Evolutionary conservation across 2,113 vertebrate species (phyloP), one percentile per base, ranked within the genome.

Genomic region (Cyprinus carpio): DNA sequence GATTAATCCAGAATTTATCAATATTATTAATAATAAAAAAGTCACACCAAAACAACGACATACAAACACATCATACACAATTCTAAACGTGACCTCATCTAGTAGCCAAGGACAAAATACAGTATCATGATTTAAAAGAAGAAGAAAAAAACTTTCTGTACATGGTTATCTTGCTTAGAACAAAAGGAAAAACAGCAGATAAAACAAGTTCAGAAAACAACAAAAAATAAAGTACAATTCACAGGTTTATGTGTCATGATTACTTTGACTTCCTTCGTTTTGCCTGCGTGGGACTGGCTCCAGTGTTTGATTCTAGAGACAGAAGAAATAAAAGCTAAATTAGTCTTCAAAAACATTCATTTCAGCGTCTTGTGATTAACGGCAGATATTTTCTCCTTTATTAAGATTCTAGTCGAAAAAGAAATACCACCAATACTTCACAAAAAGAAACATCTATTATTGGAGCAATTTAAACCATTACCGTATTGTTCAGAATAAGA

Each of bases 181-280:
- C 94, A 90, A 86, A 78, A 90, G 87, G 79, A 87, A 82, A 94
- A 93, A 95, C 89, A 88, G 91, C 92, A 95, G 94, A 94, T 91
- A 92, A 92, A 96, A 94, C 89, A 93, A 65, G 95, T 96, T 97
- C 94, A 97, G 95, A 93, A 88, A 88, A 78, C 34, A 85, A 54
- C 51, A 87, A 91, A 65, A 88, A 90, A 88, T 96, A 94, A 96
- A 97, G 94, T 97, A 96, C 95, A 96, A 93, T 95, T 94, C 93
- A 96, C 95, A 95, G 92, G 94, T 95, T 92, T 84, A 94, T 6
- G 92, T 87, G 92, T 94, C 93, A 83, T 90, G 91, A 91, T 95
- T 92, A 99, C 96, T 99, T 99, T 90, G 98, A 99, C 95, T 99
- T 99, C 96, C 97, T 99, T 96, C 97, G 92, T 93, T 99, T 99